Evolutionary conservation across 2,113 vertebrate species (phyloP).

Genomic region (Pachypanchax playfairii): DNA sequence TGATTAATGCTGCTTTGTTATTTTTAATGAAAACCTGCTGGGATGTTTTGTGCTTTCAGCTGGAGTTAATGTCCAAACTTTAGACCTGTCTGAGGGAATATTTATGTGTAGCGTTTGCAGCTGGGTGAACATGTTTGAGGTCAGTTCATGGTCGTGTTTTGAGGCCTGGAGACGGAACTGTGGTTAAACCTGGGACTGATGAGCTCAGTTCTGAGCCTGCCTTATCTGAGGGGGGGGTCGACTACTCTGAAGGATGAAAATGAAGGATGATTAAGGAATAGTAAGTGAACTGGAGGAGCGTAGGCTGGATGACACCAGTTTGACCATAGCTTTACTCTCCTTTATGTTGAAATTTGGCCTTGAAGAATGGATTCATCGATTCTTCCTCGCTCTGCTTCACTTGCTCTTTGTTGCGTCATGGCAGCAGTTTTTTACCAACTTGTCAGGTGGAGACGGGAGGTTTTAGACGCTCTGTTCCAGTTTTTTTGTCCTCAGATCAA

Average conservation of each 20-base stretch:
- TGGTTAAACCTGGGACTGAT: not conserved
- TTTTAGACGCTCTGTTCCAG: not conserved
- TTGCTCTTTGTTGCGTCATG: conserved; percentile 75
- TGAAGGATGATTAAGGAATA: too few species aligned
- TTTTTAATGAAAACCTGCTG: too few species aligned
- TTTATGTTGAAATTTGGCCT: conserved; percentile 6
- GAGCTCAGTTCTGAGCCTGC: not conserved
- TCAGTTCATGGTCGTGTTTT: too few species aligned
- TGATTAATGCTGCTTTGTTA: too few species aligned
- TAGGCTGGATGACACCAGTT: too few species aligned
- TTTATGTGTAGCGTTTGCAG: not conserved
- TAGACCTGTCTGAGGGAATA: not conserved
- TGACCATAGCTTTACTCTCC: too few species aligned
- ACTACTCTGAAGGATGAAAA: too few species aligned
- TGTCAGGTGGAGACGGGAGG: conserved; percentile 27
- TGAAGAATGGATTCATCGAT: conserved; percentile 41
- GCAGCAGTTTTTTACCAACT: conserved; percentile 16
- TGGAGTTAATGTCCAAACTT: too few species aligned
- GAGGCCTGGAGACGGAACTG: not conserved
- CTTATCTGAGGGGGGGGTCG: too few species aligned
- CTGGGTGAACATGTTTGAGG: too few species aligned
- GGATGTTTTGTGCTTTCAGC: too few species aligned
- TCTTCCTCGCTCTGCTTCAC: conserved; percentile 39
- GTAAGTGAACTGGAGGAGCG: too few species aligned
- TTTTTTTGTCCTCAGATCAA: not conserved